Evolutionary conservation across 2,888 invertebrate species (phyloP).

Genomic region (Allacma fusca): DNA sequence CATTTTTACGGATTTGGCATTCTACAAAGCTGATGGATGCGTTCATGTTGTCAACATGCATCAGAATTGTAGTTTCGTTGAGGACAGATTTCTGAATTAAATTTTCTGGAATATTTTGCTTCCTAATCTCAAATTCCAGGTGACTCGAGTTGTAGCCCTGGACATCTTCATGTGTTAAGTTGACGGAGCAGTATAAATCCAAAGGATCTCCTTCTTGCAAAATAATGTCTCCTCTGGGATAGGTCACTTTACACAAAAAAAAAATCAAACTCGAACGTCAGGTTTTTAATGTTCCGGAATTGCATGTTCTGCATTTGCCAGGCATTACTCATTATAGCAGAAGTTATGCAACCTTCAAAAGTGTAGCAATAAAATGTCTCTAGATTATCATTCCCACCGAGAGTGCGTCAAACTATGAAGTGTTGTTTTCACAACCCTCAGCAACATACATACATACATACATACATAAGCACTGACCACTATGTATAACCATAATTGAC

Average conservation of each 20-base stretch:
- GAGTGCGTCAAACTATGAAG: too few relatives aligned
- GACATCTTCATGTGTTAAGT: constrained; percentile 66
- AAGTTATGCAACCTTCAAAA: too few relatives aligned
- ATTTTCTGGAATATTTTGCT: constrained; percentile 46
- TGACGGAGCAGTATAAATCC: constrained; percentile 72
- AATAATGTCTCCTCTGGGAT: constrained; percentile 70
- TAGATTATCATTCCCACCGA: too few relatives aligned
- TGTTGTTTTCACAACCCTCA: too few relatives aligned
- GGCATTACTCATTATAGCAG: too few relatives aligned
- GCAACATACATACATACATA: too few relatives aligned
- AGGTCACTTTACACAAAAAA: constrained; percentile 63
- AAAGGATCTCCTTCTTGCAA: constrained; percentile 71
- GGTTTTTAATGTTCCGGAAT: too few relatives aligned
- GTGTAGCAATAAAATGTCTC: too few relatives aligned
- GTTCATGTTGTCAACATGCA: constrained; percentile 68
- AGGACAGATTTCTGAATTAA: constrained; percentile 65
- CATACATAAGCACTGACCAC: too few relatives aligned
- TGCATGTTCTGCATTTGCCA: too few relatives aligned
- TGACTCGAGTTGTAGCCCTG: constrained; percentile 68
- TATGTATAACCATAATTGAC: too few relatives aligned
- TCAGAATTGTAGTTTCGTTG: constrained; percentile 71
- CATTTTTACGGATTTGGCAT: constrained; percentile 53
- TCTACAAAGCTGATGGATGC: constrained; percentile 68
- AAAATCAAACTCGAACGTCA: background rate
- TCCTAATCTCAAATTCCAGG: constrained; percentile 65